Conservation (phyloP, 2,797 vertebrate species). For the Scomberomorus guttatus region DNA sequence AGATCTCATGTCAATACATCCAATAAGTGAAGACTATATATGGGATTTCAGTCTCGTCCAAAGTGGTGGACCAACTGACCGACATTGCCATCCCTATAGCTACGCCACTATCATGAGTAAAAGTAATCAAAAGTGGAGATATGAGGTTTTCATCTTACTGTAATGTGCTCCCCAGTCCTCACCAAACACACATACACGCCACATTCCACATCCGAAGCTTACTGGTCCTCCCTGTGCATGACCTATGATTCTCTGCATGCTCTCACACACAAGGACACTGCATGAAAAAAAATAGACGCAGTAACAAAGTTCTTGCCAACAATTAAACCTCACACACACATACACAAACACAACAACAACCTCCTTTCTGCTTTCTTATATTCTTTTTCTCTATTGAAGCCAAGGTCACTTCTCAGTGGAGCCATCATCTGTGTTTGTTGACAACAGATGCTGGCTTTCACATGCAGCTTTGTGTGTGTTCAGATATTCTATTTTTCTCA, state of each 20-base stretch:
- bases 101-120: background rate
- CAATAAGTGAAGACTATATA: too few relatives aligned
- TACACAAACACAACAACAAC: slow-evolving; percentile 4
- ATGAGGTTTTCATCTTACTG: too few relatives aligned
- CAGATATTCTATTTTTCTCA: background rate
- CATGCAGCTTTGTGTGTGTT: background rate
- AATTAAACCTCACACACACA: slow-evolving; percentile 6
- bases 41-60: too few relatives aligned
- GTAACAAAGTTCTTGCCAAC: slow-evolving; percentile 24
- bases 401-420: slow-evolving; percentile 41
- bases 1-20: background rate
- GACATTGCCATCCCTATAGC: background rate
- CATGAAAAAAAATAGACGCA: background rate
- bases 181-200: background rate
- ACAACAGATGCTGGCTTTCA: slow-evolving; percentile 9
- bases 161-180: too few relatives aligned
- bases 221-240: slow-evolving; percentile 23
- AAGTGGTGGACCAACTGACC: too few relatives aligned
- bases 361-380: background rate
- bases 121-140: too few relatives aligned
- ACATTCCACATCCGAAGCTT: slow-evolving; percentile 24
- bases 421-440: slow-evolving; percentile 5
- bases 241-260: slow-evolving; percentile 54
- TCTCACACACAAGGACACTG: slow-evolving; percentile 41
- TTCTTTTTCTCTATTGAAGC: slow-evolving; percentile 23